Evolutionary conservation across 2,113 vertebrate genomes (phyloP).

Genomic region (Etheostoma spectabile): DNA sequence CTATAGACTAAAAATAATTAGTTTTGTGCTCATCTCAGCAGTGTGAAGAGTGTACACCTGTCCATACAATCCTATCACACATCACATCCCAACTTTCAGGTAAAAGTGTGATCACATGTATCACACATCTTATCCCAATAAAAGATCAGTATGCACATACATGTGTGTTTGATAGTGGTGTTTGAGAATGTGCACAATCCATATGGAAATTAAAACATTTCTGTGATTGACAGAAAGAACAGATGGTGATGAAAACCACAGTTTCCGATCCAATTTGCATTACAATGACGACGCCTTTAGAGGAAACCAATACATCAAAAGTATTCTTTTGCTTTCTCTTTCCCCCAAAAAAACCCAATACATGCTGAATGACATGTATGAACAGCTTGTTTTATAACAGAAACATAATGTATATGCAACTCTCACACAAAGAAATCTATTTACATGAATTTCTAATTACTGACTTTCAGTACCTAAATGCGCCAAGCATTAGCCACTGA

Average conservation of each 20-base stretch:
- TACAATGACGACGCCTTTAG: background rate
- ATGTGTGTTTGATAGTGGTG: background rate
- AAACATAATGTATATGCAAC: constrained; percentile 14
- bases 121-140: background rate
- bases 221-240: background rate
- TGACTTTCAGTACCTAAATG: constrained; percentile 26
- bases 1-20: background rate
- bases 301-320: constrained; percentile 8
- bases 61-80: background rate
- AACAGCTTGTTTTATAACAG: constrained; percentile 8
- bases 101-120: background rate
- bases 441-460: constrained; percentile 24
- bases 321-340: background rate
- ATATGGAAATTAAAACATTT: background rate
- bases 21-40: background rate
- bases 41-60: background rate
- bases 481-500: constrained; percentile 37
- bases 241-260: constrained; percentile 4
- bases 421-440: constrained; percentile 5
- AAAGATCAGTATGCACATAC: background rate
- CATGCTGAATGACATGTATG: constrained; percentile 31
- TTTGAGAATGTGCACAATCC: background rate
- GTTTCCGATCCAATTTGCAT: constrained; percentile 45
- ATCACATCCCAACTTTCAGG: background rate
- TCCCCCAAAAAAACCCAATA: background rate